These are phyloP conservation scores for Leucophenga maculata DNA, from an alignment of 2,888 invertebrate species.

Conservation along the genomic window DNA sequence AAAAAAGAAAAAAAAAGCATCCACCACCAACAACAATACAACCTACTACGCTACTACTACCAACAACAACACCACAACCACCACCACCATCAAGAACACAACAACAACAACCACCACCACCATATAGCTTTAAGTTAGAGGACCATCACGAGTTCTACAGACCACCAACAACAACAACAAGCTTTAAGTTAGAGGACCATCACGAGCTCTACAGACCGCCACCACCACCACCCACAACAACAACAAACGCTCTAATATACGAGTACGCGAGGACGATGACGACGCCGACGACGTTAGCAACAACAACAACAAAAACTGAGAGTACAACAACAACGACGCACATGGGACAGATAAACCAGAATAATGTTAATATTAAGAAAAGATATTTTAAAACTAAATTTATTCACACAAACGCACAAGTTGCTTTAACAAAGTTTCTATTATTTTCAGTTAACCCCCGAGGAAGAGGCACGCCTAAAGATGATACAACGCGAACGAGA, in stretches of 20 bases:
- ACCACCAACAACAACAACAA: not conserved
- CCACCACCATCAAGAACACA: not conserved
- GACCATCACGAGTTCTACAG: not conserved
- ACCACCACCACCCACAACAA: too few species aligned
- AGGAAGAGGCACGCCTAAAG: slow-evolving; percentile 68
- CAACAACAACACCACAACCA: not conserved
- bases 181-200: slow-evolving; percentile 23
- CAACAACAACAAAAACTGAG: not conserved
- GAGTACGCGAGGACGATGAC: too few species aligned
- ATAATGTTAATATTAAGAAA: not conserved
- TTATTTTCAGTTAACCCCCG: slow-evolving; percentile 65
- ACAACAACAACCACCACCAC: slow-evolving; percentile 14
- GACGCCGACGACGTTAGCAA: not conserved
- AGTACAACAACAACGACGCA: slow-evolving; percentile 11
- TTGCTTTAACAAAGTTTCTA: slow-evolving; percentile 51
- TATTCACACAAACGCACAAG: slow-evolving; percentile 33
- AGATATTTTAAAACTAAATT: slow-evolving; percentile 20
- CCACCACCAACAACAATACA: not conserved
- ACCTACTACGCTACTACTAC: slow-evolving; percentile 3
- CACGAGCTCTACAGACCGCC: slow-evolving; percentile 3
- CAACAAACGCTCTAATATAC: not conserved
- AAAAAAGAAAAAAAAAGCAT: too few species aligned
- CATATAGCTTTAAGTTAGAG: too few species aligned
- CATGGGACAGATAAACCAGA: slow-evolving; percentile 3
- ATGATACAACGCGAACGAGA: slow-evolving; percentile 69